Conservation (phyloP, 2,888 invertebrate genomes). For the Drosophila kanekoi region DNA sequence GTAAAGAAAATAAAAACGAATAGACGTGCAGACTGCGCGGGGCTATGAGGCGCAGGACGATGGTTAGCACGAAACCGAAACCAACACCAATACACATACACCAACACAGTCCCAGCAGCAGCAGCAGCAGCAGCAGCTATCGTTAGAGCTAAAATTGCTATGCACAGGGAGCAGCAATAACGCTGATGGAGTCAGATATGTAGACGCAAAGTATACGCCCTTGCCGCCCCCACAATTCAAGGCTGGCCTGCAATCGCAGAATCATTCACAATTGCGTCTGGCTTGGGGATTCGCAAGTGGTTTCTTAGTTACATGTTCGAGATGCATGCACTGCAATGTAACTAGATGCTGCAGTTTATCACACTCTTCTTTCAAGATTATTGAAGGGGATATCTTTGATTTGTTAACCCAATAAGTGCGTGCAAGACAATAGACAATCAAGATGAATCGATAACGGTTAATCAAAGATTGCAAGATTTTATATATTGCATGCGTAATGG, state of each 20-base stretch:
- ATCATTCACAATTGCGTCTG: conserved; percentile 42
- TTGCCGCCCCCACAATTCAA: neutral
- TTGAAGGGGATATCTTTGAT: no score
- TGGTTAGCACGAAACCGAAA: conserved; percentile 30
- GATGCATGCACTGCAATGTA: no score
- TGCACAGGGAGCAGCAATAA: conserved; percentile 30
- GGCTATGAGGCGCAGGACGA: conserved; percentile 16
- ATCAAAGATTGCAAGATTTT: no score
- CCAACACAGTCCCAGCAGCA: neutral
- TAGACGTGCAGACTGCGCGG: conserved; percentile 12
- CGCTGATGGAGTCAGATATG: conserved; percentile 4
- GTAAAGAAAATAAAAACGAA: neutral
- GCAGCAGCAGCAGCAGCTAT: neutral
- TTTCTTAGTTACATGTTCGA: neutral
- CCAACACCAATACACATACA: conserved; percentile 5
- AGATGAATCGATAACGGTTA: no score
- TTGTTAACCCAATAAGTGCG: no score
- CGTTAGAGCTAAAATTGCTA: conserved; percentile 39
- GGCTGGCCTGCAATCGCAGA: neutral
- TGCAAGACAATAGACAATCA: no score
- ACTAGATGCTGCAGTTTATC: no score
- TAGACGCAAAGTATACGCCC: conserved; percentile 4
- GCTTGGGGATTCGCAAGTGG: neutral
- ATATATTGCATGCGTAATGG: no score
- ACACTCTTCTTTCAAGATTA: no score